These are phyloP conservation scores for Limanda limanda DNA, from an alignment of 2,113 vertebrate species.

Conservation along the genomic window DNA sequence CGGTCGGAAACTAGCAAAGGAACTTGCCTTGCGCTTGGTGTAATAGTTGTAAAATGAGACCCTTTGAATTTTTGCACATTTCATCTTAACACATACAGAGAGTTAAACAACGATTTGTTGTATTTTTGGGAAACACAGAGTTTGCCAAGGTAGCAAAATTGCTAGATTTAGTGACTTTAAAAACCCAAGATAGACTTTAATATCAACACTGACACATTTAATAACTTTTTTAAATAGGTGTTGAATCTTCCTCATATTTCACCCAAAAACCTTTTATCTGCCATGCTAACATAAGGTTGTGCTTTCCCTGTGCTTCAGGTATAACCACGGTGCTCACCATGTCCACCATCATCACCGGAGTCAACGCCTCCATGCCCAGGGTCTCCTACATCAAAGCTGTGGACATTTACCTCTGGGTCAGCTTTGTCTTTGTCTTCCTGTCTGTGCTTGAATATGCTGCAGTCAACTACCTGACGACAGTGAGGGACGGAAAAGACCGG, in stretches of 20 bases:
- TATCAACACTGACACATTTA: background rate
- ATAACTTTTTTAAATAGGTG: no score
- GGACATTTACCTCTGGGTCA: constrained; percentile 86
- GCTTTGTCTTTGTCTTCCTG: constrained; percentile 85
- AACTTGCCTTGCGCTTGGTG: background rate
- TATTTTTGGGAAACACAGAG: no score
- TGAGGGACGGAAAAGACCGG: constrained; percentile 89
- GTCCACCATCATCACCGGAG: constrained; percentile 91
- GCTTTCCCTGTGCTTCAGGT: constrained; percentile 73
- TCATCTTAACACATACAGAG: background rate
- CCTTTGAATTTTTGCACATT: background rate
- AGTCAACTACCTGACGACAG: constrained; percentile 93
- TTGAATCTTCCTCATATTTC: background rate
- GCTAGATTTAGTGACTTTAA: background rate
- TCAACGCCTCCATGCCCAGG: constrained; percentile 85
- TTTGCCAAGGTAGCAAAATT: no score
- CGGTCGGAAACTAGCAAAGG: background rate
- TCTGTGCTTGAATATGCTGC: constrained; percentile 86
- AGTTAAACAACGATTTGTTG: background rate
- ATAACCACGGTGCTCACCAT: constrained; percentile 95
- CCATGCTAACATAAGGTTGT: background rate
- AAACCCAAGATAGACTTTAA: background rate
- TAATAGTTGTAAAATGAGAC: background rate
- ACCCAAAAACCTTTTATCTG: background rate
- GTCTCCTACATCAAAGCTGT: constrained; percentile 86